Conservation (phyloP, 1,140 invertebrate genomes). For the Caerostris darwini region DNA sequence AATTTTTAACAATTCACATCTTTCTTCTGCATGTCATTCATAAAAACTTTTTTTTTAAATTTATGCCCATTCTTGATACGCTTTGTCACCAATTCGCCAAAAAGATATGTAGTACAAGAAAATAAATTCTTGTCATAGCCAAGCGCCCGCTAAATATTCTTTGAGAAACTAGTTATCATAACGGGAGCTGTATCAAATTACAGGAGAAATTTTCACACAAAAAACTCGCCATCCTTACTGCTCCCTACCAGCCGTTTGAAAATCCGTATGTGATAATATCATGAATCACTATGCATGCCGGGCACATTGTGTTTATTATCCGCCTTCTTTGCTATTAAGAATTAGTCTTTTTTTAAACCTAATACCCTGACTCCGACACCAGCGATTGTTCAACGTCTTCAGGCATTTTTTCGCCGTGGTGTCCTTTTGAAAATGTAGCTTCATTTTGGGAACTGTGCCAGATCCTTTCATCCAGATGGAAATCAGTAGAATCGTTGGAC, state of each 20-base stretch:
- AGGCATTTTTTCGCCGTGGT: conserved; percentile 53
- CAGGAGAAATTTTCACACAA: conserved; percentile 4
- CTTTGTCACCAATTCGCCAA: neutral
- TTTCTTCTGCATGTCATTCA: too few species aligned
- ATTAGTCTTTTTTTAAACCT: conserved; percentile 46
- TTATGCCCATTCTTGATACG: too few species aligned
- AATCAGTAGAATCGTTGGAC: conserved; percentile 66
- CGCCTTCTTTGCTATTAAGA: conserved; percentile 59
- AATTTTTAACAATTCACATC: too few species aligned
- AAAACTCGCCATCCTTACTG: neutral
- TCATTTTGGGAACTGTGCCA: conserved; percentile 70
- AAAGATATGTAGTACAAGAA: neutral
- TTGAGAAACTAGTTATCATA: conserved; percentile 25
- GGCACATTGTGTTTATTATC: conserved; percentile 58
- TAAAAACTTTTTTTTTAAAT: too few species aligned
- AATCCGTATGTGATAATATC: conserved; percentile 44
- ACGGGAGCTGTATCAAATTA: conserved; percentile 55
- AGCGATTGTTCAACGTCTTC: conserved; percentile 27
- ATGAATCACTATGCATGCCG: conserved; percentile 55
- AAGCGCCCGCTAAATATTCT: neutral
- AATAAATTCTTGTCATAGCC: neutral
- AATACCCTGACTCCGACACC: conserved; percentile 40
- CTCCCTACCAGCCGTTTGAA: conserved; percentile 24
- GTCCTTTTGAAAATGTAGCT: conserved; percentile 68
- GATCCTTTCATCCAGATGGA: conserved; percentile 74